Base-by-base conservation (phyloP, 2,888 invertebrate genomes). In the Eulithis testata region DNA sequence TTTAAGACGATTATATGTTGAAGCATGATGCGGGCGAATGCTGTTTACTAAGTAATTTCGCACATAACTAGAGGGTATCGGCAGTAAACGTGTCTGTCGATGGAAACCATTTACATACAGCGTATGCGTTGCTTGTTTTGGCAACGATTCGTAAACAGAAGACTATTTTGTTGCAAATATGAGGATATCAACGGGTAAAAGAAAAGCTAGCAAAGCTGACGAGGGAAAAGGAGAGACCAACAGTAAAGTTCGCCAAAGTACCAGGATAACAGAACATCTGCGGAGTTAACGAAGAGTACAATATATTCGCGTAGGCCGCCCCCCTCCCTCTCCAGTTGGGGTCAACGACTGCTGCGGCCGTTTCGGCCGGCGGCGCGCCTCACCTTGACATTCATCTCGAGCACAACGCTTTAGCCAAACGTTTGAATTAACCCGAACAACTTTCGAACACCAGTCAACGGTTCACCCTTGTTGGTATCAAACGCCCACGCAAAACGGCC, bases 371-470 rank as follows among this genome's bases (percentile, higher is more conserved):
- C 87, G 87, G 89, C 88, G 87, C 87, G 87, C 90, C 91, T 93
- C 91, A 92, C 93, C 92, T 93, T 93, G 93, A 93, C 93, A 93
- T 93, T 93, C 92, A 91, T 93, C 92, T 91, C 88, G 85, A 85
- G 82, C 86, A 86, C 88, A 76, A 85, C 85, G 88, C 86, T 89
- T 85, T 85, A 84, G 86, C 86, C 90, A 88, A 89, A 88, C 87
- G 87, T 85, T 87, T 83, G 86, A 87, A 87, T 86, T 86, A 88
- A 89, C 86, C 85, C 85, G 81, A 80, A 84, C 82, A 81, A 84
- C 77, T 86, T 85, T 80, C 73, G 72, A 84, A 82, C 76, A 74
- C 71, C 77, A 73, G 74, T 74, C 76, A 71, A 76, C 70, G 74
- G 74, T 77, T 76, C 76, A 78, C 74, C 78, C 76, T 68, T 61